Evolutionary conservation across 1,140 invertebrate species (phyloP).

Genomic region (Bombus superbus): DNA sequence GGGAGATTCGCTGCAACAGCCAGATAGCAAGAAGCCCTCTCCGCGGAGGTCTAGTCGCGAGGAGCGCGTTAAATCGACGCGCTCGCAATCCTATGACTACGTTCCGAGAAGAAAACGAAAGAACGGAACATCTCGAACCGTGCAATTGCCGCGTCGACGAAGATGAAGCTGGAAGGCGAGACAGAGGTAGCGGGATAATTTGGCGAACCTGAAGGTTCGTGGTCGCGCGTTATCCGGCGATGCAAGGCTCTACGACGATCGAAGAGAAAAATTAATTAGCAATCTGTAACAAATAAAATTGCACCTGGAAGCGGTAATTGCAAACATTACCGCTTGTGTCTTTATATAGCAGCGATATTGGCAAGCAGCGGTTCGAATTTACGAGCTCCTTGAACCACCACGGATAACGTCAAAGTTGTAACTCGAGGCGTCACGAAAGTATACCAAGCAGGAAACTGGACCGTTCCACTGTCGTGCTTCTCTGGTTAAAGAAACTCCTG

Average conservation of each 20-base stretch:
- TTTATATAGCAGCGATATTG: constrained; percentile 63
- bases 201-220: not conserved
- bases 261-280: too few relatives aligned
- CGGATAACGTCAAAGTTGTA: constrained; percentile 29
- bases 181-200: not conserved
- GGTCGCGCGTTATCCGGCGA: too few relatives aligned
- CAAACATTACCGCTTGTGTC: constrained; percentile 11
- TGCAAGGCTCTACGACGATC: too few relatives aligned
- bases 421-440: constrained; percentile 12
- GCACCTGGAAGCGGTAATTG: too few relatives aligned
- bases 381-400: constrained; percentile 53
- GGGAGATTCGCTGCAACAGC: constrained; percentile 40
- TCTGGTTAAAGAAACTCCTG: constrained; percentile 41
- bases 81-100: constrained; percentile 27
- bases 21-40: constrained; percentile 50
- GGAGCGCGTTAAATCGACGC: constrained; percentile 23
- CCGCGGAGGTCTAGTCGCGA: constrained; percentile 50
- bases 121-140: constrained; percentile 2
- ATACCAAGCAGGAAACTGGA: constrained; percentile 45
- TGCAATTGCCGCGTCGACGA: not conserved
- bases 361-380: constrained; percentile 50
- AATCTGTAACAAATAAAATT: too few relatives aligned
- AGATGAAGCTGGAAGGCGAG: not conserved
- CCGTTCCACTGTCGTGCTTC: constrained; percentile 52
- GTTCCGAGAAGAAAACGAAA: constrained; percentile 51